Conservation (phyloP, 1,140 invertebrate genomes). For the Diprion similis region DNA sequence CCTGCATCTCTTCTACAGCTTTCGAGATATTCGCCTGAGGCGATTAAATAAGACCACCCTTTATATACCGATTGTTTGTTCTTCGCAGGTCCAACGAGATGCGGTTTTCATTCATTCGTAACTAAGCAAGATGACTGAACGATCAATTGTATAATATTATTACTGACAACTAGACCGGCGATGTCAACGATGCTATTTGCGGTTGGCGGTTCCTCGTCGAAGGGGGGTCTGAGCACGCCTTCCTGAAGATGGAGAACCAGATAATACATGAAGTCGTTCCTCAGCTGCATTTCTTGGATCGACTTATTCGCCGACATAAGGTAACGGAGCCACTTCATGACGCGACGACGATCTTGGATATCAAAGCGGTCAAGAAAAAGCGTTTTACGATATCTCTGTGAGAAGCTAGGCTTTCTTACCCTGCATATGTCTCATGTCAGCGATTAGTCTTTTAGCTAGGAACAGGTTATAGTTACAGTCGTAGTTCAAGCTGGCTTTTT, state of each 20-base stretch:
- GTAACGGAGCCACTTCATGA: conserved; percentile 59
- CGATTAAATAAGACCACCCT: too few species aligned
- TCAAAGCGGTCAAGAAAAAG: conserved; percentile 11
- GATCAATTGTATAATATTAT: background rate
- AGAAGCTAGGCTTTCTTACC: conserved; percentile 17
- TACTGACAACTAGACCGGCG: conserved; percentile 52
- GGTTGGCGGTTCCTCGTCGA: conserved; percentile 52
- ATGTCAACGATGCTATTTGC: conserved; percentile 47
- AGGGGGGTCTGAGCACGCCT: conserved; percentile 54
- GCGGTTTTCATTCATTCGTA: too few species aligned
- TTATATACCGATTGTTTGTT: too few species aligned
- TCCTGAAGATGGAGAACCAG: conserved; percentile 57
- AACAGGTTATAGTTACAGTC: conserved; percentile 44
- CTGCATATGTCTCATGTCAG: conserved; percentile 20
- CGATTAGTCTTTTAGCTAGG: conserved; percentile 34
- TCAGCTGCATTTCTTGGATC: conserved; percentile 57
- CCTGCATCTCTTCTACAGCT: too few species aligned
- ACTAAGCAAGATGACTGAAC: too few species aligned
- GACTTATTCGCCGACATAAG: conserved; percentile 49
- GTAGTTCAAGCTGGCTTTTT: conserved; percentile 38
- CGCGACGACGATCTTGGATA: conserved; percentile 44
- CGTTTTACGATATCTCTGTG: background rate
- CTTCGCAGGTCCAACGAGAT: too few species aligned
- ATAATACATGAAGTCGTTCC: conserved; percentile 64
- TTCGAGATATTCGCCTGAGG: too few species aligned